These are phyloP conservation scores for Melanerpes formicivorus DNA, from an alignment of 2,113 vertebrate genomes.

Conservation along the genomic window DNA sequence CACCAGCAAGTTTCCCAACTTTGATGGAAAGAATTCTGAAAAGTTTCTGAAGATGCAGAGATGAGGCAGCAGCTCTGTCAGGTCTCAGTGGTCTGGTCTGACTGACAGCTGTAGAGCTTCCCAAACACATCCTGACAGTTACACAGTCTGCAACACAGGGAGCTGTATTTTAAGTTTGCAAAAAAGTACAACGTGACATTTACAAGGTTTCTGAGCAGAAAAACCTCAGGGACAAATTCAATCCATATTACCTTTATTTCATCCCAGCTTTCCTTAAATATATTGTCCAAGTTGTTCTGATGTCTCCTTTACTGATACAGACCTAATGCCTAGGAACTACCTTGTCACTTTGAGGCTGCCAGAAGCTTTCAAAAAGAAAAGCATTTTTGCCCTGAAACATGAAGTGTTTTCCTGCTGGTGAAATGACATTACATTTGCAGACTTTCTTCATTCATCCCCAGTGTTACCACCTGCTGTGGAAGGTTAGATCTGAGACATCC, in stretches of 20 bases:
- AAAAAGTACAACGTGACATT: slow-evolving; percentile 38
- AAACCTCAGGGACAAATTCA: slow-evolving; percentile 32
- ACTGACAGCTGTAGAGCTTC: slow-evolving; percentile 37
- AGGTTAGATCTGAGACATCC: slow-evolving; percentile 50
- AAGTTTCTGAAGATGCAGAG: background rate
- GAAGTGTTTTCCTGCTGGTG: slow-evolving; percentile 5
- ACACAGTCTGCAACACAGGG: background rate
- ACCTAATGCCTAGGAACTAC: background rate
- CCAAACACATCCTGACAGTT: slow-evolving; percentile 37
- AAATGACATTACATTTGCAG: slow-evolving; percentile 15
- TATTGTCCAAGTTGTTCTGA: background rate
- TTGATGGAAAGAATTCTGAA: slow-evolving; percentile 16
- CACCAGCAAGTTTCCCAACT: background rate
- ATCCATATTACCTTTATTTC: background rate
- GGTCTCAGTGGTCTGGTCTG: background rate
- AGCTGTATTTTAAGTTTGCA: background rate
- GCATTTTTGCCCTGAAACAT: slow-evolving; percentile 14
- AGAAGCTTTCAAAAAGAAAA: slow-evolving; percentile 29
- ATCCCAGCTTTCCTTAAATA: slow-evolving; percentile 1
- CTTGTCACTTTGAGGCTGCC: background rate
- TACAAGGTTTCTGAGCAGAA: slow-evolving; percentile 27
- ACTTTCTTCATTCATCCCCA: slow-evolving; percentile 47
- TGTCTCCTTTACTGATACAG: background rate
- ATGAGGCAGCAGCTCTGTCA: background rate
- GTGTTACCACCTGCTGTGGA: background rate